A percentile compares a stretch with the other conserved stretches of the same genome.
phyloP scores from a whole-genome alignment of 1,140 invertebrate genomes.

The Holotrichia oblita region DNA sequence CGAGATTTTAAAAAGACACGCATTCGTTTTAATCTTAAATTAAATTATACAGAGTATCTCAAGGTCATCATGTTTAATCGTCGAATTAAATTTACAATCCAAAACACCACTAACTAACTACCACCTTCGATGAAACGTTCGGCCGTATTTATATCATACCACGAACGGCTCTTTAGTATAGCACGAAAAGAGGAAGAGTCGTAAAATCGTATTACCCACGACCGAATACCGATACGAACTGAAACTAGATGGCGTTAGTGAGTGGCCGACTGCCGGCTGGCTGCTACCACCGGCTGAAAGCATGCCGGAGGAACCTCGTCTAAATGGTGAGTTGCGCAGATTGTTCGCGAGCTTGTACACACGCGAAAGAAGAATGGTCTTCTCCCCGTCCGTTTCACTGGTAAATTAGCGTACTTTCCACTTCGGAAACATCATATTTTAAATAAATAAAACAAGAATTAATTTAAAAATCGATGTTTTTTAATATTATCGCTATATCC shows the following conservation, averaged over 20 bases:
- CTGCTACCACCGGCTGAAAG: neutral
- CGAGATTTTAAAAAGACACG: no score
- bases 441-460: no score
- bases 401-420: no score
- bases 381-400: no score
- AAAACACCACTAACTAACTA: neutral
- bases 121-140: neutral
- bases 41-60: neutral
- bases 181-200: neutral
- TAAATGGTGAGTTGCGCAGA: slow-evolving; percentile 10
- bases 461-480: no score
- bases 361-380: no score
- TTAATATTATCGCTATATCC: no score
- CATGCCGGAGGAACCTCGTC: neutral
- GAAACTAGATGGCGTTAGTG: neutral
- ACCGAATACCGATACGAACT: neutral
- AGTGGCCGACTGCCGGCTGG: neutral
- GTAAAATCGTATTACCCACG: neutral
- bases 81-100: neutral
- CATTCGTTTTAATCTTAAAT: neutral
- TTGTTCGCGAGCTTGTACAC: neutral
- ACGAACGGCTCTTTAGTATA: neutral
- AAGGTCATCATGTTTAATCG: neutral
- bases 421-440: no score
- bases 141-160: neutral